phyloP scores from a whole-genome alignment of 1,140 invertebrate genomes.

The Diprion similis region DNA sequence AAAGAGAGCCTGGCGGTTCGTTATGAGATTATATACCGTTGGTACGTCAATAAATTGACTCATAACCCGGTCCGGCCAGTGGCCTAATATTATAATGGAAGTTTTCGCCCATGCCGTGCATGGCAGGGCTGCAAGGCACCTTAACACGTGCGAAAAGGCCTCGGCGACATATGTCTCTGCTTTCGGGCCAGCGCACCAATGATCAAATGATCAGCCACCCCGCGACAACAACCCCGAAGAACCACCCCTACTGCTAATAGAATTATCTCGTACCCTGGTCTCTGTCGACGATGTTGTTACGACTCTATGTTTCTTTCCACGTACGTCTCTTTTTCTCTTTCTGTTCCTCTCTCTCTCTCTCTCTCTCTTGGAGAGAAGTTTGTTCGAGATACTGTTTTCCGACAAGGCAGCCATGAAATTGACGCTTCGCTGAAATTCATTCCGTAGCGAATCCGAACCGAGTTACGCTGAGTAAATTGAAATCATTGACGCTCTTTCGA shows the following conservation, averaged over 20 bases:
- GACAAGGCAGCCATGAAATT: no score
- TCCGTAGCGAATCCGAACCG: no score
- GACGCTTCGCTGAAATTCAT: no score
- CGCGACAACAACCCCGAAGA: background rate
- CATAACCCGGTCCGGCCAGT: conserved; percentile 19
- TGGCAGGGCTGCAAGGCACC: no score
- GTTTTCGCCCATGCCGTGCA: conserved; percentile 27
- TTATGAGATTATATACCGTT: background rate
- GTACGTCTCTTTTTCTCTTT: no score
- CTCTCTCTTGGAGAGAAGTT: no score
- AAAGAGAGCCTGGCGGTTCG: background rate
- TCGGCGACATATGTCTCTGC: conserved; percentile 52
- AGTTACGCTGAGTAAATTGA: no score
- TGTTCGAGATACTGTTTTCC: no score
- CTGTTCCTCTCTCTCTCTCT: no score
- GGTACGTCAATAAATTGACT: background rate
- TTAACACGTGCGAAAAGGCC: background rate
- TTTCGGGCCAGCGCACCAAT: conserved; percentile 51
- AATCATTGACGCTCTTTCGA: no score
- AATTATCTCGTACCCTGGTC: background rate
- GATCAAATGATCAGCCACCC: conserved; percentile 47
- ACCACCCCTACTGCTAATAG: background rate
- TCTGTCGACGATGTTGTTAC: background rate
- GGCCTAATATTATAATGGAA: conserved; percentile 56
- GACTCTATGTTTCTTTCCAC: background rate